These are phyloP conservation scores for Epizoanthus fatuus DNA, from an alignment of 92 coral and sea anemone species.

Conservation along the genomic window DNA sequence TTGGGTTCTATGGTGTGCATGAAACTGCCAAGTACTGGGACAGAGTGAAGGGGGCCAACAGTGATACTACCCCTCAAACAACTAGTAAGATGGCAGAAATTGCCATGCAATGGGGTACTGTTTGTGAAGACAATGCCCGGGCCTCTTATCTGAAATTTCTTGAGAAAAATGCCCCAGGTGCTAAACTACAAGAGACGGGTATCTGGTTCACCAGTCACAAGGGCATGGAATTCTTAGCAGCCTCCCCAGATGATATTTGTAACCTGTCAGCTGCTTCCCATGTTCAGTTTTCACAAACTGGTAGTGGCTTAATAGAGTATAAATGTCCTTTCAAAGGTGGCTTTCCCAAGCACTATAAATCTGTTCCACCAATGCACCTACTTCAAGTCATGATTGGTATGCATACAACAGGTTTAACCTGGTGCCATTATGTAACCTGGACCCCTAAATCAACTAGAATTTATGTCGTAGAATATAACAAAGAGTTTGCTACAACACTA, in stretches of 20 bases:
- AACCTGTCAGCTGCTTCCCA: not conserved
- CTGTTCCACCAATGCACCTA: no score
- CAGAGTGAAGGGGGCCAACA: not conserved
- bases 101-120: conserved; percentile 47
- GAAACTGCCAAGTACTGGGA: no score
- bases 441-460: no score
- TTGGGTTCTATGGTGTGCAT: no score
- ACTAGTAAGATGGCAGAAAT: not conserved
- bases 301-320: conserved; percentile 39
- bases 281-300: not conserved
- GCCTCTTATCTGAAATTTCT: conserved; percentile 36
- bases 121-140: conserved; percentile 42
- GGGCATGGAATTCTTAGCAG: conserved; percentile 24
- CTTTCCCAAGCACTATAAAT: no score
- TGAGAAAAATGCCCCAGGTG: not conserved
- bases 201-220: conserved; percentile 19
- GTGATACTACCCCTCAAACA: no score
- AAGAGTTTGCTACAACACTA: no score
- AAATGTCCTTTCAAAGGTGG: conserved; percentile 14
- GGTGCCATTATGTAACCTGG: no score
- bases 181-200: conserved; percentile 15
- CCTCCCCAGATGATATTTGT: conserved; percentile 41
- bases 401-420: no score
- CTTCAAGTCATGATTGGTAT: no score
- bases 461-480: no score